Percentiles rank a stretch among this genome's conserved stretches.
Conservation (phyloP, 2,888 invertebrate species). For the Eupithecia exiguata region DNA sequence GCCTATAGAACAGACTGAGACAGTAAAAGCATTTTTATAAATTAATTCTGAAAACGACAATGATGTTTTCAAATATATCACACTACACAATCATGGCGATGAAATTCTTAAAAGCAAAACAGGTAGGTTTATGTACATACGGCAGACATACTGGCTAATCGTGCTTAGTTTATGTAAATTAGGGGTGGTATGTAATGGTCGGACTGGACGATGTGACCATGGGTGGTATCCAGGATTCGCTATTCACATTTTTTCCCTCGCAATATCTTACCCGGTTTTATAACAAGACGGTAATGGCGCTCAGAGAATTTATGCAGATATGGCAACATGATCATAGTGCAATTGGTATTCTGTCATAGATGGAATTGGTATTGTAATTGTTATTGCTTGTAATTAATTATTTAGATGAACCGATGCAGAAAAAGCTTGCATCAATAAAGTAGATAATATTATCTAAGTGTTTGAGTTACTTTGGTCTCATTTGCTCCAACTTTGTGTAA, state of each 20-base stretch:
- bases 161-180: conserved; percentile 39
- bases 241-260: conserved; percentile 37
- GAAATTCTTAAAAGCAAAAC: conserved; percentile 15
- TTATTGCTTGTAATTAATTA: conserved; percentile 5
- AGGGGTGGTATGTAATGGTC: conserved; percentile 29
- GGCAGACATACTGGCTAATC: conserved; percentile 22
- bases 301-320: conserved; percentile 36
- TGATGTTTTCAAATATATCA: background rate
- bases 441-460: background rate
- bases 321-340: conserved; percentile 23
- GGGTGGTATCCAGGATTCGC: conserved; percentile 41
- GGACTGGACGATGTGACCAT: conserved; percentile 39
- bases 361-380: conserved; percentile 31
- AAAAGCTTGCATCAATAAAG: background rate
- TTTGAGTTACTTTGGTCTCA: background rate
- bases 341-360: conserved; percentile 23
- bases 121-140: conserved; percentile 23
- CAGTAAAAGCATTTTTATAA: background rate
- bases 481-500: background rate
- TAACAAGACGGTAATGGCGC: conserved; percentile 33
- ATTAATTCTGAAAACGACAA: background rate
- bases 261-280: conserved; percentile 39
- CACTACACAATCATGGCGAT: background rate
- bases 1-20: background rate
- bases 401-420: conserved; percentile 3